A percentile compares a stretch with the other conserved stretches of the same genome.
Evolutionary conservation across 1,140 invertebrate genomes (phyloP).

Genomic region (Eubasilissa regina): DNA sequence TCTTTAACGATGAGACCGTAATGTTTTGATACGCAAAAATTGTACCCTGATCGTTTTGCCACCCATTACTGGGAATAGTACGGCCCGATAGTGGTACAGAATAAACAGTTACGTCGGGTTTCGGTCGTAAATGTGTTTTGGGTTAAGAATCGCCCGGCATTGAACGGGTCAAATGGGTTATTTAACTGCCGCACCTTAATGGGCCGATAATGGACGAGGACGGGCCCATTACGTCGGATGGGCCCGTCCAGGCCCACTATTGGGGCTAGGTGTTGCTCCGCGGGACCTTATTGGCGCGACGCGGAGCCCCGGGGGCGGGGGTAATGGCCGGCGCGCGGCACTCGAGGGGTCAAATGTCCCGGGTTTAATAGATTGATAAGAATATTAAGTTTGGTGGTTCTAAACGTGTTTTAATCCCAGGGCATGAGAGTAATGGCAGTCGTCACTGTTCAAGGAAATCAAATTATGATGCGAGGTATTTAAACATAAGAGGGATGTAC

Average conservation of each 20-base stretch:
- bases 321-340: constrained; percentile 16
- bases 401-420: neutral
- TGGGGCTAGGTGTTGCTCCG: constrained; percentile 11
- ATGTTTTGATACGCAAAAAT: too few relatives aligned
- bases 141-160: constrained; percentile 34
- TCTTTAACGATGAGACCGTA: too few relatives aligned
- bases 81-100: too few relatives aligned
- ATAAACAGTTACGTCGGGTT: neutral
- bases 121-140: constrained; percentile 30
- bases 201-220: constrained; percentile 33
- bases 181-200: constrained; percentile 36
- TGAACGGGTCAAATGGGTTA: constrained; percentile 39
- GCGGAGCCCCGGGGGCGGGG: neutral
- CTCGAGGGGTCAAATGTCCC: neutral
- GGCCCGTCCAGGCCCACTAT: neutral
- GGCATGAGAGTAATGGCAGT: neutral
- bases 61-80: too few relatives aligned
- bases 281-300: constrained; percentile 11
- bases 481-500: too few relatives aligned
- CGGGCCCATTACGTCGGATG: neutral
- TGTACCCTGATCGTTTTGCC: too few relatives aligned
- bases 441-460: too few relatives aligned
- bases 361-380: constrained; percentile 24
- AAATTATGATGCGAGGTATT: too few relatives aligned
- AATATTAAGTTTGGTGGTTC: neutral